Base-by-base conservation (phyloP, 2,797 vertebrate genomes). In the Acanthiza pusilla region DNA sequence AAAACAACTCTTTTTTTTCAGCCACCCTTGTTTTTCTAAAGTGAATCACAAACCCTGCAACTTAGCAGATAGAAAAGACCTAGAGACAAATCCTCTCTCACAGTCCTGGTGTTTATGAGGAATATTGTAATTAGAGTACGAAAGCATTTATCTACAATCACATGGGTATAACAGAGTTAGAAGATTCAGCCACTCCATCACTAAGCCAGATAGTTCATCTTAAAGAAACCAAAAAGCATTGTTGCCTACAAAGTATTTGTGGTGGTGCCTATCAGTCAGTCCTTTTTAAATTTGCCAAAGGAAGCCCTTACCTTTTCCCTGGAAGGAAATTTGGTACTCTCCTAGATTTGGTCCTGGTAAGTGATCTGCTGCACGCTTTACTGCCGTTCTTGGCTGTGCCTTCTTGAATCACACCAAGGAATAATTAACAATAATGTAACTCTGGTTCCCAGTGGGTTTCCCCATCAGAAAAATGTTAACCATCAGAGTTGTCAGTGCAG, bases 11-110 rank as follows among this genome's bases (percentile, higher is more conserved):
- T 42, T 91, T 92, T 96, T 91, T 91, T 94, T 92, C 22, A 95
- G 93, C 90, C 80, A 95, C 93, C 85, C 83, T 93, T 96, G 88
- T 97, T 96, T 96, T 97, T 94, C 66, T 95, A 38, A 94, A 74
- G 88, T 96, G 96, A 95, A 95, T 96, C 92, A 97, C 74, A 96
- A 96, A 71, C 90, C 88, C 85, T 94, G 83, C 88, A 96, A 81
- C 80, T 85, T 89, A 92, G 93, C 89, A 92, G 86, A 67, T 21
- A 36, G 84, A 94, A 94, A 93, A 94, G 93, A 91, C 72, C 47
- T 73, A 60, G 74, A 73, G 71, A 89, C 34, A 66, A 93, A 94
- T 74, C 36, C 18, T 79, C 26, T 90, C 38, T 74, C 76, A 9
- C 60, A 71, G n/a, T 65, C 9, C 57, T 85, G 30, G 7, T 67